Conservation (phyloP, 1,140 invertebrate genomes). For the Mylabris phalerata region DNA sequence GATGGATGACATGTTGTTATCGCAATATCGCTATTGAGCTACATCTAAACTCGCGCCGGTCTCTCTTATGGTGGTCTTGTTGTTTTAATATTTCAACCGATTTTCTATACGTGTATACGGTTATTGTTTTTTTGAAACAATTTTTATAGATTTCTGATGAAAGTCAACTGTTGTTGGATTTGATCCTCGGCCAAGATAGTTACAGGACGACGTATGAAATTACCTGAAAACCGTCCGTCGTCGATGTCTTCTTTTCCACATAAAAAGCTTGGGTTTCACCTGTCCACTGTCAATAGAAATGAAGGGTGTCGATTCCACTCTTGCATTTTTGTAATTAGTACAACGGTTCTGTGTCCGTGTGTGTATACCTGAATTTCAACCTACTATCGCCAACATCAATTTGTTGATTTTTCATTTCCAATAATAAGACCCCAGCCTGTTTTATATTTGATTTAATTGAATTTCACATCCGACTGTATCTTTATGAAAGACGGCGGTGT, state of each 20-base stretch:
- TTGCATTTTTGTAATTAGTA: too few relatives aligned
- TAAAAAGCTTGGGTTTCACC: slow-evolving; percentile 11
- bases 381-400: too few relatives aligned
- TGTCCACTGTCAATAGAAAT: not conserved
- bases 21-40: slow-evolving; percentile 22
- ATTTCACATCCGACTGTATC: slow-evolving; percentile 23
- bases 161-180: not conserved
- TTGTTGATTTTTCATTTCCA: too few relatives aligned
- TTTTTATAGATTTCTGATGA: too few relatives aligned
- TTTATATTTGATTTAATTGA: slow-evolving; percentile 23
- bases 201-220: slow-evolving; percentile 7
- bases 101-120: not conserved
- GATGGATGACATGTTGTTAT: slow-evolving; percentile 35
- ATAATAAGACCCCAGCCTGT: slow-evolving; percentile 6
- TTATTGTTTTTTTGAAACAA: too few relatives aligned
- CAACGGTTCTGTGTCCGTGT: too few relatives aligned
- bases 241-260: not conserved
- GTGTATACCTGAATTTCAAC: too few relatives aligned
- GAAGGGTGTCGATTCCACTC: slow-evolving; percentile 3
- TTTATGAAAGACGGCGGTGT: slow-evolving; percentile 22
- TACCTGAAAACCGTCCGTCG: slow-evolving; percentile 1
- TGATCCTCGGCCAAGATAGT: slow-evolving; percentile 9
- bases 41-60: slow-evolving; percentile 13
- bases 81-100: not conserved
- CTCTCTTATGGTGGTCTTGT: slow-evolving; percentile 13